Conservation (phyloP, 2,888 invertebrate genomes). For the Cremastinae sp. region DNA sequence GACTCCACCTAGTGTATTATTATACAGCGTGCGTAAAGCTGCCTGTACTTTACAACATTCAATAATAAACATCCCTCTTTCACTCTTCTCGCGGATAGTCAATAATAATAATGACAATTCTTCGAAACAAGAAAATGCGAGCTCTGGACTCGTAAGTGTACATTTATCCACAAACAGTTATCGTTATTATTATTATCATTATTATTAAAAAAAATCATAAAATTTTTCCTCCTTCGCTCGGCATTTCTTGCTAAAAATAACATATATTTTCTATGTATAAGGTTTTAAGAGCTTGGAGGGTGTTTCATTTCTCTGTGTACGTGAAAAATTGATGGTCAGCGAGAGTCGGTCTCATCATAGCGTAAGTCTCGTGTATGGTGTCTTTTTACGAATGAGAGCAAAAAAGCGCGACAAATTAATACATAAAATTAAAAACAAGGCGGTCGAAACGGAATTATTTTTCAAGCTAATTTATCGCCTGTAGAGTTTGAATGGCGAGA, state of each 20-base stretch:
- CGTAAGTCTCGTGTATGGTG: constrained; percentile 12
- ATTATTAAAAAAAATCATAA: constrained; percentile 56
- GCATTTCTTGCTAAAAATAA: constrained; percentile 55
- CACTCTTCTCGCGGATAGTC: constrained; percentile 58
- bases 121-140: constrained; percentile 61
- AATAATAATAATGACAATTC: constrained; percentile 45
- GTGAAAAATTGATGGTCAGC: constrained; percentile 26
- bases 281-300: too few species aligned
- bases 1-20: constrained; percentile 53
- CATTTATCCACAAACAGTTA: constrained; percentile 50
- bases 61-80: constrained; percentile 64
- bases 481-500: too few species aligned
- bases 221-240: constrained; percentile 38
- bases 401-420: not conserved
- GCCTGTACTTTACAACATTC: constrained; percentile 64
- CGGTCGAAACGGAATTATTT: too few species aligned
- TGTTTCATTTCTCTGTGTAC: constrained; percentile 15
- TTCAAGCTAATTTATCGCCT: too few species aligned
- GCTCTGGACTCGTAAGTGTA: constrained; percentile 63
- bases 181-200: constrained; percentile 50
- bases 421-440: too few species aligned
- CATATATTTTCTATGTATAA: constrained; percentile 49
- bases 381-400: not conserved
- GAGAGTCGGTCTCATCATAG: constrained; percentile 32
- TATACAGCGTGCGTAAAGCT: constrained; percentile 61